phyloP scores from a whole-genome alignment of 1,140 invertebrate species.

The Armadillidium nasatum region DNA sequence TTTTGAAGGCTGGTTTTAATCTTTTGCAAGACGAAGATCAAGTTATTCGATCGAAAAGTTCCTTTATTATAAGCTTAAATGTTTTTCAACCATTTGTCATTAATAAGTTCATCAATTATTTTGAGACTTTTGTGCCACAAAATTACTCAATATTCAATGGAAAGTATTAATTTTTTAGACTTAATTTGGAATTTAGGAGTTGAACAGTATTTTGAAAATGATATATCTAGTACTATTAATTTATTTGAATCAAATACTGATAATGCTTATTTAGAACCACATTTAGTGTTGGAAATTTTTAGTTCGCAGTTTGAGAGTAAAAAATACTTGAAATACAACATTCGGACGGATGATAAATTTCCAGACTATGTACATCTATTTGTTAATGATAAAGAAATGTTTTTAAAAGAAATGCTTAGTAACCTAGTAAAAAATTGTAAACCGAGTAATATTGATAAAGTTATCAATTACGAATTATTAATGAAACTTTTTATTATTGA shows the following conservation, averaged over 20 bases:
- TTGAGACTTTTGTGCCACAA: not conserved
- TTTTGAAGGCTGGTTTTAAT: not conserved
- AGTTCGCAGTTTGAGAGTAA: not conserved
- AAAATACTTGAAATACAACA: too few species aligned
- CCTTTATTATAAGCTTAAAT: not conserved
- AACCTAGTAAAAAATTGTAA: too few species aligned
- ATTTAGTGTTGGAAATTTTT: not conserved
- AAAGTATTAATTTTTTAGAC: not conserved
- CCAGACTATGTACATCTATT: too few species aligned
- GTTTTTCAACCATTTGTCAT: not conserved
- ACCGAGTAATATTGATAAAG: too few species aligned
- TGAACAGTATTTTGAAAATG: not conserved
- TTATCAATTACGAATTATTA: too few species aligned
- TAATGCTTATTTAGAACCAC: not conserved
- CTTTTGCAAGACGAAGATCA: slow-evolving; percentile 2
- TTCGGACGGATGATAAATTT: too few species aligned
- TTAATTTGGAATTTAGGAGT: not conserved
- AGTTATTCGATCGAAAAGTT: not conserved
- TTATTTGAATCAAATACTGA: not conserved
- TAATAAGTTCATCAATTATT: not conserved
- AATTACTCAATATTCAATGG: not conserved
- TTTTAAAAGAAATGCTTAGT: too few species aligned
- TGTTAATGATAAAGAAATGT: too few species aligned
- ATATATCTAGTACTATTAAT: not conserved
- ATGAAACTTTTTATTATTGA: too few species aligned